These are phyloP conservation scores for Zygothrica quintamaculata DNA, from an alignment of 2,888 invertebrate genomes.

Conservation along the genomic window DNA sequence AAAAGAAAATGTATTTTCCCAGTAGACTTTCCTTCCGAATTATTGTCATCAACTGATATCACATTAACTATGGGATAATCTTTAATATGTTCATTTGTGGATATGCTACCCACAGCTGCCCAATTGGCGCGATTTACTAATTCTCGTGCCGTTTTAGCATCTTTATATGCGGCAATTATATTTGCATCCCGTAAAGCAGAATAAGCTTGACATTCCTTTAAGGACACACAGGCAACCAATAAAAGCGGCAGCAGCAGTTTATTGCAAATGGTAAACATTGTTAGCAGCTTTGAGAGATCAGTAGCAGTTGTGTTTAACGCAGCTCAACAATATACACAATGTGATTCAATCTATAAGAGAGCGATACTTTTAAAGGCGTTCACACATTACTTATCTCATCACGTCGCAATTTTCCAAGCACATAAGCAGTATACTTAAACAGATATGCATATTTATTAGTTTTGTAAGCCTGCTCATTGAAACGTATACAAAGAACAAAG, in stretches of 20 bases:
- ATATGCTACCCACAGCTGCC: slow-evolving; percentile 83
- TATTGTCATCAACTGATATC: slow-evolving; percentile 83
- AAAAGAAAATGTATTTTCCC: slow-evolving; percentile 83
- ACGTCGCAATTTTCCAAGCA: background rate
- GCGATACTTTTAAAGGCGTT: slow-evolving; percentile 26
- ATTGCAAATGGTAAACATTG: slow-evolving; percentile 29
- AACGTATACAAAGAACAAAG: slow-evolving; percentile 32
- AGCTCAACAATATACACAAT: background rate
- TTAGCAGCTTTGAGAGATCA: no score
- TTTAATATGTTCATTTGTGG: slow-evolving; percentile 70
- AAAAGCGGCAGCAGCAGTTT: slow-evolving; percentile 29
- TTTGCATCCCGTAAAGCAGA: slow-evolving; percentile 74
- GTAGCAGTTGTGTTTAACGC: background rate
- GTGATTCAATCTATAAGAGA: background rate
- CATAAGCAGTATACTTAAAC: slow-evolving; percentile 1
- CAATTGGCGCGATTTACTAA: slow-evolving; percentile 83
- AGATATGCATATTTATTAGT: background rate
- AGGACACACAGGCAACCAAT: slow-evolving; percentile 26
- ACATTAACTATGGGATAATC: slow-evolving; percentile 84
- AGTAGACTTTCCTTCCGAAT: slow-evolving; percentile 70
- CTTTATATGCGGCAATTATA: slow-evolving; percentile 73
- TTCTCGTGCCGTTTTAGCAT: slow-evolving; percentile 82
- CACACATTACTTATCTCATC: slow-evolving; percentile 14
- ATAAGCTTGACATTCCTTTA: slow-evolving; percentile 50
- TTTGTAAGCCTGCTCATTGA: background rate